Evolutionary conservation across 2,113 vertebrate species (phyloP).

Genomic region (Puma concolor): DNA sequence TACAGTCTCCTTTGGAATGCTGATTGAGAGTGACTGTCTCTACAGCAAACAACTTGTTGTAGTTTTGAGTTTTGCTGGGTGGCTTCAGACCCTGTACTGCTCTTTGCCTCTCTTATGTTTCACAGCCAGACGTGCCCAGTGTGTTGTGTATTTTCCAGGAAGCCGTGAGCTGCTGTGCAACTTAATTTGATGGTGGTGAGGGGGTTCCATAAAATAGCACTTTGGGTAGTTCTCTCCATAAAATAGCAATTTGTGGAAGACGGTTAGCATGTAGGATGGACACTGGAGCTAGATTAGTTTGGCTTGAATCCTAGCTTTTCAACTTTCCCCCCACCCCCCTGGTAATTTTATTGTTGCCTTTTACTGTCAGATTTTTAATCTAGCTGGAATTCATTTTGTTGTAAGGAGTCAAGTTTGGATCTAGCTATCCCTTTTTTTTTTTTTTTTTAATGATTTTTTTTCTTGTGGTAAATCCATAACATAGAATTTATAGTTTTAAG

Average conservation of each 20-base stretch:
- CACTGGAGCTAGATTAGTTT: not conserved
- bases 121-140: not conserved
- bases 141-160: not conserved
- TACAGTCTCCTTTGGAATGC: not conserved
- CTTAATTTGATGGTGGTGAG: slow-evolving; percentile 52
- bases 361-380: not conserved
- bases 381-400: not conserved
- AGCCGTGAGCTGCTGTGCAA: not conserved
- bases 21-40: not conserved
- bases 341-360: not conserved
- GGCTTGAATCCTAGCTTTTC: not conserved
- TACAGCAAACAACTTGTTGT: not conserved
- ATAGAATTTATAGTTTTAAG: not conserved
- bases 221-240: not conserved
- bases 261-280: not conserved
- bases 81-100: not conserved
- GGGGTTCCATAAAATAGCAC: not conserved
- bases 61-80: not conserved
- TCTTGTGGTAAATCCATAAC: not conserved
- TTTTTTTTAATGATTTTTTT: not conserved
- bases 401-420: not conserved
- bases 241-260: slow-evolving; percentile 56
- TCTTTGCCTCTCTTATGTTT: not conserved
- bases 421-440: not conserved
- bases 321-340: no score